Base-by-base conservation (phyloP, 2,888 invertebrate species). In the Halictus ligatus region DNA sequence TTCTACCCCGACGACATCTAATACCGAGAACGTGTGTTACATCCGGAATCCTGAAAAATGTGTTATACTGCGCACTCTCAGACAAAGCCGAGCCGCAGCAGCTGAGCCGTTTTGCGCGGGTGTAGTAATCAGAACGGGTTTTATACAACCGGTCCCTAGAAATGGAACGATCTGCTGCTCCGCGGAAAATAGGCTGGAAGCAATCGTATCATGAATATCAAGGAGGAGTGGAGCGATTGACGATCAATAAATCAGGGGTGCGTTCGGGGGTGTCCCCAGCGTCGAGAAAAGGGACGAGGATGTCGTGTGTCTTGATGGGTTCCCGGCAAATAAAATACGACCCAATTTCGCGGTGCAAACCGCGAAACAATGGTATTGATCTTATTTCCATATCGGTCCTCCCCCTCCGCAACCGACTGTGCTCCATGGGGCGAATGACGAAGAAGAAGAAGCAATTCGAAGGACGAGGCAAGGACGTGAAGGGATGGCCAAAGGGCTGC, bases 291-390 rank as follows among this genome's bases (percentile, higher is more conserved):
- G 78, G 82, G 72, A 46, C 71, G 35, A 43, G 78, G 76, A 87
- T 85, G 80, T 81, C 84, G 69, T 67, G 78, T 76, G 83, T 72
- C 83, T 81, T 71, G 83, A 85, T 85, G 85, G 90, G 48, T 72
- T 81, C 75, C 46, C 48, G 78, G 40, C 83, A 89, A 91, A 90
- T 92, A 92, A 92, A 88, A 90, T 92, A 92, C 93, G 92, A 93
- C 94, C 93, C 92, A 93, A 93, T 93, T 93, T 93, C 89, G 88
- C 88, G 88, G 88, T 87, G 89, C 91, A 92, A 94, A 94, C 94
- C 94, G 93, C 94, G 94, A 95, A 95, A 95, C 95, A 95, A 94
- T 94, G 88, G 92, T 94, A 95, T 95, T 93, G 95, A 95, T 95
- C 95, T 94, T 94, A 95, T 95, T 95, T 94, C 93, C 94, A 95